A percentile compares a stretch with the other conserved stretches of the same genome.
These are phyloP conservation scores for Drosophila differens DNA, from an alignment of 2,888 invertebrate species.

Conservation along the genomic window DNA sequence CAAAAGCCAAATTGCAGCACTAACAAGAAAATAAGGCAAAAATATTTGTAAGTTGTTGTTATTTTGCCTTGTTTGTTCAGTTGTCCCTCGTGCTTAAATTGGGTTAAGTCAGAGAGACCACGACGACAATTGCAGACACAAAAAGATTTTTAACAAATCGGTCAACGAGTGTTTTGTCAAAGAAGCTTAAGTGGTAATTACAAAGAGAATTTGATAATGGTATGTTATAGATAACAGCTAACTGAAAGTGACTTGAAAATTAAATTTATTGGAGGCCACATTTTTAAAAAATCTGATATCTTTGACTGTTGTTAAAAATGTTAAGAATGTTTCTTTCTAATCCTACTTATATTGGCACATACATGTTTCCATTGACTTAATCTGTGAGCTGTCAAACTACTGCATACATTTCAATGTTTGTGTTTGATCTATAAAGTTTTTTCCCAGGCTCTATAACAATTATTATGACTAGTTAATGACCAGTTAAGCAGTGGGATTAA, in stretches of 20 bases:
- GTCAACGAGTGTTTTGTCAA: neutral
- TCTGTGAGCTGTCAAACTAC: neutral
- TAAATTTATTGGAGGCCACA: neutral
- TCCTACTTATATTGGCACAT: neutral
- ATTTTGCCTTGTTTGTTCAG: neutral
- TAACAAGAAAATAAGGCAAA: conserved; percentile 47
- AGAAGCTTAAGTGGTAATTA: conserved; percentile 1
- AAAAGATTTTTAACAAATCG: conserved; percentile 19
- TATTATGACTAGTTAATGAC: neutral
- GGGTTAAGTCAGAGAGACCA: conserved; percentile 43
- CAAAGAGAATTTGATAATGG: neutral
- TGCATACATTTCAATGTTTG: neutral
- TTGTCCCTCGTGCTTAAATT: conserved; percentile 35
- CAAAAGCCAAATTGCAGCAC: conserved; percentile 50
- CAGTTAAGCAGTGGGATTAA: neutral
- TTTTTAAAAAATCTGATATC: neutral
- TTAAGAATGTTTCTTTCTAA: neutral
- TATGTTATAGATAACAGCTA: conserved; percentile 2
- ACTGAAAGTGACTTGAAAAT: conserved; percentile 1
- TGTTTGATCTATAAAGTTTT: neutral
- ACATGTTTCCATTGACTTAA: neutral
- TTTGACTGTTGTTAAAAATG: neutral
- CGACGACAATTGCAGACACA: conserved; percentile 31
- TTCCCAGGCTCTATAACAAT: neutral
- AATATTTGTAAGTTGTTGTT: conserved; percentile 18